Evolutionary conservation across 2,888 invertebrate species (phyloP).

Genomic region (Oxystoma pomonae): DNA sequence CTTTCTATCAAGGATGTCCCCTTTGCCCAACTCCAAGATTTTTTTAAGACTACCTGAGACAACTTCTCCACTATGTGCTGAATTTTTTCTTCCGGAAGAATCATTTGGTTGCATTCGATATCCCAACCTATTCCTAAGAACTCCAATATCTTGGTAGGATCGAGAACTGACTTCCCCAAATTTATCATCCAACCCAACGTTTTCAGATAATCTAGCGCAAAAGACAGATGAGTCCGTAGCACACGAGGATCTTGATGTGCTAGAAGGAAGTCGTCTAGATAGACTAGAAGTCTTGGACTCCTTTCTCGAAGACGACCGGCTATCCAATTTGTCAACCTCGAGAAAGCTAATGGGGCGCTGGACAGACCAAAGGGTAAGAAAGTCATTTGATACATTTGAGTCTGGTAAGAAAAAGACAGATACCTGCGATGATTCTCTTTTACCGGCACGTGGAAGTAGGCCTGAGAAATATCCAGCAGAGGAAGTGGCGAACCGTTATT

Average conservation of each 20-base stretch:
- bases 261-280: slow-evolving; percentile 18
- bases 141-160: slow-evolving; percentile 12
- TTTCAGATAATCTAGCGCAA: not conserved
- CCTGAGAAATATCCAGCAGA: slow-evolving; percentile 27
- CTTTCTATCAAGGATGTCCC: slow-evolving; percentile 12
- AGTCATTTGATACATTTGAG: slow-evolving; percentile 8
- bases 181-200: slow-evolving; percentile 9
- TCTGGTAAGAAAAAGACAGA: not conserved
- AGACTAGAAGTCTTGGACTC: slow-evolving; percentile 15
- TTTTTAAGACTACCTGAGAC: not conserved
- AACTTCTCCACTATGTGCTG: not conserved
- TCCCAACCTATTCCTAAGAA: slow-evolving; percentile 24
- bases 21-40: slow-evolving; percentile 9
- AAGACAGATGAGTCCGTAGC: slow-evolving; percentile 5
- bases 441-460: slow-evolving; percentile 25
- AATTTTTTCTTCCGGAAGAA: slow-evolving; percentile 10
- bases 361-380: slow-evolving; percentile 10
- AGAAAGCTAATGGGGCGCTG: slow-evolving; percentile 3
- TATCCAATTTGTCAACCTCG: slow-evolving; percentile 9
- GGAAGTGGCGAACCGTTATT: slow-evolving; percentile 22
- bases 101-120: slow-evolving; percentile 8
- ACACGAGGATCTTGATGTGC: slow-evolving; percentile 7
- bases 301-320: slow-evolving; percentile 10
- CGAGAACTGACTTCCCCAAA: slow-evolving; percentile 16
- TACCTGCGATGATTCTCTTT: slow-evolving; percentile 4